A percentile compares a stretch with the other conserved stretches of the same genome.
These are phyloP conservation scores for Sterna hirundo DNA, from an alignment of 2,113 vertebrate genomes.

Conservation along the genomic window DNA sequence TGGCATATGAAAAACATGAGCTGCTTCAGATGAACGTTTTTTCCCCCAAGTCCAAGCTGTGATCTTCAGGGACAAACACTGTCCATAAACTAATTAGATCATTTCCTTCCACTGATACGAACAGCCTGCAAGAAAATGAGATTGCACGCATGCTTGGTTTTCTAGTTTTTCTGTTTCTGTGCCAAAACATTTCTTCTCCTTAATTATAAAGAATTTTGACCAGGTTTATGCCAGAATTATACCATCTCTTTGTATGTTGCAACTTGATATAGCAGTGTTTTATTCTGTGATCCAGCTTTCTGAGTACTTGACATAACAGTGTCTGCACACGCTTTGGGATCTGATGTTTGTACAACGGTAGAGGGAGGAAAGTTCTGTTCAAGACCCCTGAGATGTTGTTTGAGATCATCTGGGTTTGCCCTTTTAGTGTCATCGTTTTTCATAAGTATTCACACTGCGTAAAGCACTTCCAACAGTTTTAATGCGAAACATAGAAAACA, in stretches of 20 bases:
- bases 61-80: constrained; percentile 5
- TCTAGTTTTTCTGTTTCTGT: background rate
- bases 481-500: background rate
- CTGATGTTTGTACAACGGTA: background rate
- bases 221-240: background rate
- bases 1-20: background rate
- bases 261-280: background rate
- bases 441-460: background rate
- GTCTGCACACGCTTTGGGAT: background rate
- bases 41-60: background rate
- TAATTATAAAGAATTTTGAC: background rate
- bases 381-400: background rate
- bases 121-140: constrained; percentile 12
- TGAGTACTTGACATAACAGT: background rate
- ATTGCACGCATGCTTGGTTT: background rate
- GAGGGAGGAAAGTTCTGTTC: background rate
- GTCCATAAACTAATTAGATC: constrained; percentile 33
- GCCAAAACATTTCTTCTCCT: background rate
- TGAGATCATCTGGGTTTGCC: background rate
- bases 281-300: background rate
- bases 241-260: background rate
- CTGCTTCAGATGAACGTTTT: background rate
- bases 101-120: background rate
- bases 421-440: background rate
- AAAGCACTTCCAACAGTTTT: background rate